Percentiles rank a stretch among this genome's conserved stretches.
Evolutionary conservation across 1,140 invertebrate genomes (phyloP).

Genomic region (Sarcophaga bullata): DNA sequence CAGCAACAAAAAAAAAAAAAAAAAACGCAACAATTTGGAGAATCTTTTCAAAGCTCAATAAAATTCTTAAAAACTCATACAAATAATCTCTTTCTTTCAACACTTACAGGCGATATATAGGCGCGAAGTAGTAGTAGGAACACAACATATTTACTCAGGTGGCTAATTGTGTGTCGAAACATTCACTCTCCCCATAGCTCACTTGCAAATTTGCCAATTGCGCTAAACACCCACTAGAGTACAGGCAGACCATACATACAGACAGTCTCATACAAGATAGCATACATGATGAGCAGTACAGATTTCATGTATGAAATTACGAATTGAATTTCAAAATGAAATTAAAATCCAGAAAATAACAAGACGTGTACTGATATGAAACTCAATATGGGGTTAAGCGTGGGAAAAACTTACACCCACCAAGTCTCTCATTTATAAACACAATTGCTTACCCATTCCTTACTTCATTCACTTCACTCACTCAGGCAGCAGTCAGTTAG

Average conservation of each 20-base stretch:
- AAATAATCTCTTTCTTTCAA: neutral
- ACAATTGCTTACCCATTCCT: too few relatives aligned
- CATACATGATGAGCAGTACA: neutral
- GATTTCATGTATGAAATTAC: conserved; percentile 17
- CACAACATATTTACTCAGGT: conserved; percentile 21
- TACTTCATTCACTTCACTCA: too few relatives aligned
- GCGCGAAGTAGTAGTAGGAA: neutral
- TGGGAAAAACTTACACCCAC: conserved; percentile 35
- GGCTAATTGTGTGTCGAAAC: neutral
- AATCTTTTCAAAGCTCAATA: neutral
- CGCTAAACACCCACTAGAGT: neutral
- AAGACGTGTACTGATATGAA: neutral
- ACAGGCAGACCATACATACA: neutral
- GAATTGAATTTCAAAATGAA: conserved; percentile 7
- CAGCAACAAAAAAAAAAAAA: too few relatives aligned
- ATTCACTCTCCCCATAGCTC: neutral
- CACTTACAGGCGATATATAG: neutral
- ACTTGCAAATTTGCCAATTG: neutral
- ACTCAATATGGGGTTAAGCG: conserved; percentile 36
- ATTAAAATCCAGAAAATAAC: conserved; percentile 7
- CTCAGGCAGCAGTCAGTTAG: too few relatives aligned
- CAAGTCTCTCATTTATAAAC: neutral
- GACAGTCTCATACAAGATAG: neutral
- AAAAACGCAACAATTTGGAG: neutral
- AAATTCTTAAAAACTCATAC: neutral